Conservation (phyloP, 2,888 invertebrate species). For the Himalopsyche anomala region DNA sequence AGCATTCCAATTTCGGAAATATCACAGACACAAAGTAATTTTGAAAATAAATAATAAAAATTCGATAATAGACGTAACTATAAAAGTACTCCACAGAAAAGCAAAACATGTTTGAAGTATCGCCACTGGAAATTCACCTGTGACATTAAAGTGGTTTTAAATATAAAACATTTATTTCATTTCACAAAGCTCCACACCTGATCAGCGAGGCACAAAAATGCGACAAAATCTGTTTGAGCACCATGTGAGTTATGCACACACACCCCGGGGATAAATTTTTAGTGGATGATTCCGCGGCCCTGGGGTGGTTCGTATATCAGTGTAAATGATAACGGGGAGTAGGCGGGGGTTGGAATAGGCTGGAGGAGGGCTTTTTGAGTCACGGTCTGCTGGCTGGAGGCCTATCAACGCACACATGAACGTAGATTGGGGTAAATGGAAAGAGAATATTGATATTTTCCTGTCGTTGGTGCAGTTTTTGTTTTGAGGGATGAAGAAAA, state of each 20-base stretch:
- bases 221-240: slow-evolving; percentile 58
- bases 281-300: slow-evolving; percentile 60
- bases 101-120: no score
- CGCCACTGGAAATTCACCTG: no score
- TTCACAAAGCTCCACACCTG: not conserved
- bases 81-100: no score
- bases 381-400: slow-evolving; percentile 53
- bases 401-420: slow-evolving; percentile 52
- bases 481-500: no score
- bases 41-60: no score
- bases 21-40: no score
- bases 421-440: slow-evolving; percentile 24
- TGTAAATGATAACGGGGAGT: slow-evolving; percentile 60
- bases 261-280: slow-evolving; percentile 60
- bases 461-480: not conserved
- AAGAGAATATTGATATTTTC: slow-evolving; percentile 11
- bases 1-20: no score
- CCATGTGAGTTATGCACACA: slow-evolving; percentile 53
- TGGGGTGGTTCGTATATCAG: slow-evolving; percentile 58
- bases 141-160: no score
- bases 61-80: no score
- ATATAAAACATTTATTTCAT: no score
- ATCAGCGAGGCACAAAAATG: slow-evolving; percentile 45
- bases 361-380: slow-evolving; percentile 9
- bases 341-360: slow-evolving; percentile 46